These are phyloP conservation scores for Trogon surrucura DNA, from an alignment of 2,113 vertebrate species.

Conservation along the genomic window DNA sequence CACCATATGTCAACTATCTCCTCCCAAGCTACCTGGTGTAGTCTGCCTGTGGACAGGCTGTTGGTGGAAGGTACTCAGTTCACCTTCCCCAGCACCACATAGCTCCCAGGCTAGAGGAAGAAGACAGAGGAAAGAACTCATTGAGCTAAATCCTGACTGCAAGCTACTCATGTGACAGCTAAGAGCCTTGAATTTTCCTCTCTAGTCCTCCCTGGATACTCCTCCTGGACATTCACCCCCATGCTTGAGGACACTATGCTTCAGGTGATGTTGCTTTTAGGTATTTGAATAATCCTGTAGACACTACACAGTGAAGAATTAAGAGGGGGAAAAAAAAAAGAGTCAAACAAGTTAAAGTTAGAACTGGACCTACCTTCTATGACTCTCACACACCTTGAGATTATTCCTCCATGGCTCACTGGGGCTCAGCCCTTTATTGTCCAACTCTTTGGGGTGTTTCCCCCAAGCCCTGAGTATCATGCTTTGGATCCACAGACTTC, in stretches of 20 bases:
- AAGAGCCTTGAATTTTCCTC: not conserved
- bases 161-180: not conserved
- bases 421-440: not conserved
- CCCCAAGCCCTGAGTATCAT: not conserved
- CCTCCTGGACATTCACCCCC: not conserved
- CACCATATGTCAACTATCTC: not conserved
- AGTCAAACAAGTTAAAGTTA: not conserved
- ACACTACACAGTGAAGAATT: not conserved
- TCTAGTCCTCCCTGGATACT: not conserved
- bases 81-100: not conserved
- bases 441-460: not conserved
- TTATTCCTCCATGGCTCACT: accelerated
- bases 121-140: not conserved
- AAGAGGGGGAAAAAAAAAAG: not conserved
- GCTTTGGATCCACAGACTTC: not conserved
- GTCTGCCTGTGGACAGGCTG: not conserved
- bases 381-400: not conserved
- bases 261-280: not conserved
- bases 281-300: not conserved
- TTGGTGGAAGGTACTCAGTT: not conserved
- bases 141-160: not conserved
- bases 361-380: not conserved
- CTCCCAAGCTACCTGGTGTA: not conserved
- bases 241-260: not conserved
- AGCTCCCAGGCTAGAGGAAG: not conserved